Base-by-base conservation (phyloP, 1,140 invertebrate species). In the Eubasilissa regina region DNA sequence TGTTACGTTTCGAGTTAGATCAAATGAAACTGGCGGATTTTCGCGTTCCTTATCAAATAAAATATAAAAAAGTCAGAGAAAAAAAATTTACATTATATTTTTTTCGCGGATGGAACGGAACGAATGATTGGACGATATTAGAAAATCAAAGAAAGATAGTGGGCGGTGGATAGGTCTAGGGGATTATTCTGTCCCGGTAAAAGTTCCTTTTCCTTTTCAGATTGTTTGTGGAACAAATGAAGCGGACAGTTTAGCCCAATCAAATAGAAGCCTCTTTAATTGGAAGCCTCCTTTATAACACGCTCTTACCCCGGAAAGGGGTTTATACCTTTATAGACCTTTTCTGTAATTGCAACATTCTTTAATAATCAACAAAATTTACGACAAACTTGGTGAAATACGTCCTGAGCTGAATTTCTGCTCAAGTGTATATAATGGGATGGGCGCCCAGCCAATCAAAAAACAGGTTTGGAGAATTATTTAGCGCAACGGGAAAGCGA, bases 101-200 rank as follows among this genome's bases (percentile, higher is more conserved):
- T 43, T 64, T 64, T 19, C 56, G 11, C 13, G 25, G 21, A 21
- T 8, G 58, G 58, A 62, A 8, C 13, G 12, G 25, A 62, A 62
- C n/a, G 10, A 25, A 64, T 13, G 35, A 64, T 64, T 43, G 60
- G 60, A 64, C 11, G 19, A 64, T 25, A 43, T 64, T 35, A 44
- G 0, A 13, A 43, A 64, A 64, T 64, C 60, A 64, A 64, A 64
- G 25, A 64, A 64, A 35, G 35, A 6, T 6, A 35, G 25, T 35
- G 25, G 60, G 11, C 25, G 60, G 35, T 35, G 35, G 35, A 10
- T n/a, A 64, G 19, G 60, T 64, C 13, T 13, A n/a, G 60, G 9
- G 60, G 60, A 64, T 64, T 64, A 43, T 64, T 64, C 60, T 64
- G 25, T 64, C 12, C 60, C 60, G 35, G 60, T 64, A 25, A 64